These are phyloP conservation scores for Dipodomys spectabilis DNA, from an alignment of 2,113 vertebrate genomes.

Conservation along the genomic window DNA sequence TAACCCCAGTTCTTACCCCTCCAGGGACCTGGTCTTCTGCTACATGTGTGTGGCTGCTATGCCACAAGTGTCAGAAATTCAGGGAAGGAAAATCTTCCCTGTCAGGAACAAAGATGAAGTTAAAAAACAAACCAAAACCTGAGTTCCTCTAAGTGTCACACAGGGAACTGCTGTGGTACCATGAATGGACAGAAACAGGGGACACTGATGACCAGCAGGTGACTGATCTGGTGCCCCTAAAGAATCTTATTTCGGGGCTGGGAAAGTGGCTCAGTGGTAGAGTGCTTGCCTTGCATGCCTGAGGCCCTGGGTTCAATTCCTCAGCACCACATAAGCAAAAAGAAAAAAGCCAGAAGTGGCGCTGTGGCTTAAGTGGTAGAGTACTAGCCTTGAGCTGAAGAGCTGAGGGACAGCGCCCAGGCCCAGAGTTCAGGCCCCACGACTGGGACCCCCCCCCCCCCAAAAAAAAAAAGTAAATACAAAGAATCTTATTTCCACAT, in stretches of 20 bases:
- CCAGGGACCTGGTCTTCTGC: constrained; percentile 13
- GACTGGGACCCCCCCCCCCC: too few species aligned
- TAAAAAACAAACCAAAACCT: constrained; percentile 22
- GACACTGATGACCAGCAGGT: too few species aligned
- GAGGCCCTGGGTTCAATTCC: too few species aligned
- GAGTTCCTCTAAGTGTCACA: background rate
- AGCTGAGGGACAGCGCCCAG: too few species aligned
- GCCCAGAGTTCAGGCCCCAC: too few species aligned
- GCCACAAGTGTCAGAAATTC: background rate
- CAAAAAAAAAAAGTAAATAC: too few species aligned
- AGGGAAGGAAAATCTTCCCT: background rate
- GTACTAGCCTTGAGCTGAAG: too few species aligned
- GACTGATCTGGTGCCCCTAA: background rate
- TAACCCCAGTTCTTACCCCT: background rate
- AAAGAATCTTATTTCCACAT: background rate
- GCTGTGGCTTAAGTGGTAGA: too few species aligned
- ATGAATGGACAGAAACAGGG: background rate
- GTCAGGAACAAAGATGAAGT: constrained; percentile 33
- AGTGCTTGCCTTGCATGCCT: too few species aligned
- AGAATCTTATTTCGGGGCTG: constrained; percentile 6
- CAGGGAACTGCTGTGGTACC: background rate
- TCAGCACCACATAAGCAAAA: too few species aligned
- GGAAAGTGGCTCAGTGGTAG: too few species aligned
- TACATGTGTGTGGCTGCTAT: background rate
- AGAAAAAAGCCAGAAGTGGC: too few species aligned